Evolutionary conservation across 2,888 invertebrate species (phyloP).

Genomic region (Ectobius pallidus): DNA sequence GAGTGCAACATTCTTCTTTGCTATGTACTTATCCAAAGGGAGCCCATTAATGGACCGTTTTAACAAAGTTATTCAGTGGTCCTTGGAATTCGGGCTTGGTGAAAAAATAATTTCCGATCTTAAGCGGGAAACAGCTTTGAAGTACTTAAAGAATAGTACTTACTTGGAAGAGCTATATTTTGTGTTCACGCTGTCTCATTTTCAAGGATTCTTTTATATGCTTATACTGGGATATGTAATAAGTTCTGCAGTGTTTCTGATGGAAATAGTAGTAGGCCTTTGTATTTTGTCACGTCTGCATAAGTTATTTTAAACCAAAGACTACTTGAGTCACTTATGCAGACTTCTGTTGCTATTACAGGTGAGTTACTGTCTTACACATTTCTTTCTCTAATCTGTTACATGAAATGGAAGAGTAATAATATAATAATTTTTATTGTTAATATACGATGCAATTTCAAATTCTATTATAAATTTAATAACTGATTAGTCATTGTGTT

Average conservation of each 20-base stretch:
- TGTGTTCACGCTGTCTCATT: constrained; percentile 1
- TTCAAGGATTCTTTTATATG: background rate
- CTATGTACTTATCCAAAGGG: background rate
- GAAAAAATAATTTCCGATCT: background rate
- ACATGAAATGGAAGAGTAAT: too few species aligned
- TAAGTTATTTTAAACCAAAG: too few species aligned
- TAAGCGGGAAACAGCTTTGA: background rate
- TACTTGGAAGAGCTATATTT: background rate
- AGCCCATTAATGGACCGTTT: background rate
- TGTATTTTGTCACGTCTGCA: too few species aligned
- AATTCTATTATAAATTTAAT: too few species aligned
- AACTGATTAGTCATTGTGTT: too few species aligned
- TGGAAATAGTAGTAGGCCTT: background rate
- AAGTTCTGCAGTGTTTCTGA: background rate
- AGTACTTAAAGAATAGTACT: background rate
- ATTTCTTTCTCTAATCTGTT: too few species aligned
- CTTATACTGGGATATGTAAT: background rate
- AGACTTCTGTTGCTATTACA: too few species aligned
- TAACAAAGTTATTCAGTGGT: background rate
- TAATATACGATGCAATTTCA: too few species aligned
- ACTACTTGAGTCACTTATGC: too few species aligned
- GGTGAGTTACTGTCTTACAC: too few species aligned
- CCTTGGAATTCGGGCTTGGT: background rate
- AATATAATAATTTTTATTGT: too few species aligned
- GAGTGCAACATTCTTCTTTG: background rate